Conservation (phyloP, 2,113 vertebrate genomes). For the Tachysurus fulvidraco region DNA sequence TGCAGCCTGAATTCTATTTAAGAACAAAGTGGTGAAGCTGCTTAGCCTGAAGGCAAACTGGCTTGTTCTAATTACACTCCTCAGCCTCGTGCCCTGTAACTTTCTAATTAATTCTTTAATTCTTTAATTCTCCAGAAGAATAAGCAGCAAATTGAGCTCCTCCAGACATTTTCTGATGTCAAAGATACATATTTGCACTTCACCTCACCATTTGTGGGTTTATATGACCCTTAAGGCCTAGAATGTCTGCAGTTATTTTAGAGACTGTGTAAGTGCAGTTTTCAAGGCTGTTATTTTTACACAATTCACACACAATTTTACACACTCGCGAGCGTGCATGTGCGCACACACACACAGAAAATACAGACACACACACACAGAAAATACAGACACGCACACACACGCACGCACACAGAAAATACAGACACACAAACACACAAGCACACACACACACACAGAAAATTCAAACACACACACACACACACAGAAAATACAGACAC, state of each 20-base stretch:
- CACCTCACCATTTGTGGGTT: slow-evolving; percentile 36
- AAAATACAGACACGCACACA: background rate
- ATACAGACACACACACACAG: background rate
- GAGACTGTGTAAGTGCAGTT: background rate
- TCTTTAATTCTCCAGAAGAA: slow-evolving; percentile 26
- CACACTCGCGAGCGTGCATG: no score
- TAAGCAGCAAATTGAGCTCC: slow-evolving; percentile 45
- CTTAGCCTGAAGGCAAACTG: slow-evolving; percentile 24
- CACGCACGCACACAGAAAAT: background rate
- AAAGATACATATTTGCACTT: slow-evolving; percentile 31
- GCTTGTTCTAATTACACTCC: slow-evolving; percentile 45
- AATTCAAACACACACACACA: background rate
- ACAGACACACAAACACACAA: background rate
- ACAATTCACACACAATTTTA: background rate
- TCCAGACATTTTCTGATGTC: slow-evolving; percentile 31
- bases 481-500: background rate
- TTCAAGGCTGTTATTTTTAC: slow-evolving; percentile 23
- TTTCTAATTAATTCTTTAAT: slow-evolving; percentile 46
- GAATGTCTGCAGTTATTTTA: background rate
- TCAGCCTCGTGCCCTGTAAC: slow-evolving; percentile 30
- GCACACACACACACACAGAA: background rate
- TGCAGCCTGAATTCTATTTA: slow-evolving; percentile 44
- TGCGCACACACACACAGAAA: background rate
- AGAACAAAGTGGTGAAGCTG: slow-evolving; percentile 36
- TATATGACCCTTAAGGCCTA: slow-evolving; percentile 15